Base-by-base conservation (phyloP, 2,888 invertebrate genomes). In the Diarsia mendica region DNA sequence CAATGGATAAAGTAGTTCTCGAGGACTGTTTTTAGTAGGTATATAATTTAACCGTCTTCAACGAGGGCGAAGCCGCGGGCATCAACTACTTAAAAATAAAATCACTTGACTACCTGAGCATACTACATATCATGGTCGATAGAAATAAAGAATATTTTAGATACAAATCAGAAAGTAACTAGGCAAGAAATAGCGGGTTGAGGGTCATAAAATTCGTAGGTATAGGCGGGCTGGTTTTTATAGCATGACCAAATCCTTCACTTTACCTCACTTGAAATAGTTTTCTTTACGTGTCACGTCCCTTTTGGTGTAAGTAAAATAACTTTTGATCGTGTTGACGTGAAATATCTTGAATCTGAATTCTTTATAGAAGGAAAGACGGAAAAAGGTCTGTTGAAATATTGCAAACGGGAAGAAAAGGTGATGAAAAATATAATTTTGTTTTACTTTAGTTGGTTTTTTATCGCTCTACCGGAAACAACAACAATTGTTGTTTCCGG, bases 161-260 rank as follows among this genome's bases (percentile, higher is more conserved):
- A 82, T 79, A 85, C 75, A 84, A 85, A 82, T 85, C 79, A 75
- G 51, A 33, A 20, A 77, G 66, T 85, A 79, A 84, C 85, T 85
- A 75, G 67, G 23, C 65, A 79, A 71, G 58, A 55, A 84, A 85
- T 58, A n/a, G 49, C 48, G 76, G 75, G 55, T 18, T 76, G 61
- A 48, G 63, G 76, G 61, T 63, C 75, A 77, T 84, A 85, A 85
- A 84, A 84, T 75, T 48, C 23, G 65, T 68, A 61, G 70, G 82
- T 72, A 75, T 53, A 72, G 33, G 48, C 44, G 55, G 64, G n/a
- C 1, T 80, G 58, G 11, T 72, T 75, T 75, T 85, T 82, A 84
- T 85, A 63, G 74, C 73, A 75, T 60, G 70, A 69, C 70, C 72
- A 81, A 80, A 84, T 75, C 75, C 60, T 72, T 84, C 75, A 67